A percentile compares a stretch with the other conserved stretches of the same genome.
Evolutionary conservation across 2,888 invertebrate genomes (phyloP).

Genomic region (Eupsilia transversa): DNA sequence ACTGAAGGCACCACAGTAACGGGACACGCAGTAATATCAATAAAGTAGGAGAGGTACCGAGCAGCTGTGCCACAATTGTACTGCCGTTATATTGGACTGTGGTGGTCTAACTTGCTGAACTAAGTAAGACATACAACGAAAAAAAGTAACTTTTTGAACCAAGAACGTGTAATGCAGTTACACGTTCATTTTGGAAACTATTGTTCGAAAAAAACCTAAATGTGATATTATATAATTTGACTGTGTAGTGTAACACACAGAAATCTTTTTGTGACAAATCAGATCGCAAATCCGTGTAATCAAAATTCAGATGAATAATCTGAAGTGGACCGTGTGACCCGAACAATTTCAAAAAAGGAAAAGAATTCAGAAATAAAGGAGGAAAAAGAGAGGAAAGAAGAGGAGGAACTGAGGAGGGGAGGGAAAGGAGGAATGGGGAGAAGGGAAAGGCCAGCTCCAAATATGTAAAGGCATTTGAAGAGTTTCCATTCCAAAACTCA

Average conservation of each 20-base stretch:
- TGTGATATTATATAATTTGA: no score
- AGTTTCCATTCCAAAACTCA: neutral
- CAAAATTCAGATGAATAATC: neutral
- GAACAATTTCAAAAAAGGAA: no score
- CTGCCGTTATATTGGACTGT: conserved; percentile 40
- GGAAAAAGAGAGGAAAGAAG: no score
- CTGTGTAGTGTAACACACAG: neutral
- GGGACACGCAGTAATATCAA: conserved; percentile 46
- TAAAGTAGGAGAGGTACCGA: conserved; percentile 34
- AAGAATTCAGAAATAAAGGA: no score
- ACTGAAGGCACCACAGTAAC: conserved; percentile 32
- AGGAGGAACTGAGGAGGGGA: no score
- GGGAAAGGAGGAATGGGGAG: no score
- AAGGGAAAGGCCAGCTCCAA: no score
- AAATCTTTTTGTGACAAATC: neutral
- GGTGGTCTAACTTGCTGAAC: neutral
- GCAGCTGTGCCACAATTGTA: conserved; percentile 16
- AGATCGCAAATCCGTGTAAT: neutral
- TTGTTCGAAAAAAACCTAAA: neutral
- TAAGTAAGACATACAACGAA: neutral
- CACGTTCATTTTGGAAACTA: neutral
- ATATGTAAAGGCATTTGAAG: neutral
- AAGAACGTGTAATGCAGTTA: neutral
- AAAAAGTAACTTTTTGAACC: neutral
- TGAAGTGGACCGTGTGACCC: neutral